These are phyloP conservation scores for Diorhabda carinulata DNA, from an alignment of 1,140 invertebrate genomes.

Conservation along the genomic window DNA sequence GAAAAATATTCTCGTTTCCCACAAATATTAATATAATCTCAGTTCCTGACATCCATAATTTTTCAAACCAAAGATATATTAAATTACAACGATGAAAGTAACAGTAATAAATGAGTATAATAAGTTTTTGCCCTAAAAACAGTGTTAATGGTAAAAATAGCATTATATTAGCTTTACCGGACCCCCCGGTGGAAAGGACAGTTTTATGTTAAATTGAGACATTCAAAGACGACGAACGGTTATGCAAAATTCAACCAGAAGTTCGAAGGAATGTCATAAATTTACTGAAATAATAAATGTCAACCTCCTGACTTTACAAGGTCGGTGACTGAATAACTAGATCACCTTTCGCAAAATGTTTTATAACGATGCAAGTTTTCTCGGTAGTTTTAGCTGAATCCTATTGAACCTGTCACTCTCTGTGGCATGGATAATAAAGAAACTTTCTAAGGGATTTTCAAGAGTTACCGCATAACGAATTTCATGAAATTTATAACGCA, in stretches of 20 bases:
- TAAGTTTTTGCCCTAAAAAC: conserved; percentile 6
- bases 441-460: too few relatives aligned
- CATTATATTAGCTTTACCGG: not conserved
- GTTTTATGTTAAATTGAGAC: conserved; percentile 12
- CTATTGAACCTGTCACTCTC: too few relatives aligned
- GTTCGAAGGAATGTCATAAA: conserved; percentile 17
- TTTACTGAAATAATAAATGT: conserved; percentile 16
- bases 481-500: too few relatives aligned
- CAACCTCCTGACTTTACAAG: conserved; percentile 18
- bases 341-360: conserved; percentile 16
- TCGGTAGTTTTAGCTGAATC: not conserved
- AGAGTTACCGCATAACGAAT: too few relatives aligned
- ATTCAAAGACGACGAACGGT: conserved; percentile 10
- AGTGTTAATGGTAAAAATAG: not conserved
- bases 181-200: conserved; percentile 14
- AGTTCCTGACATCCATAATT: not conserved
- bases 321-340: conserved; percentile 13
- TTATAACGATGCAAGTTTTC: not conserved
- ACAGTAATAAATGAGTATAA: conserved; percentile 12
- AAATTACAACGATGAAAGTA: conserved; percentile 12
- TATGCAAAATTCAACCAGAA: conserved; percentile 18
- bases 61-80: conserved; percentile 3
- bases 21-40: not conserved
- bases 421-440: too few relatives aligned
- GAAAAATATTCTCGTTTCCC: not conserved